A percentile compares a stretch with the other conserved stretches of the same genome.
These are phyloP conservation scores for Mesorhabditis spiculigera DNA, from an alignment of 2,888 invertebrate genomes.

Conservation along the genomic window DNA sequence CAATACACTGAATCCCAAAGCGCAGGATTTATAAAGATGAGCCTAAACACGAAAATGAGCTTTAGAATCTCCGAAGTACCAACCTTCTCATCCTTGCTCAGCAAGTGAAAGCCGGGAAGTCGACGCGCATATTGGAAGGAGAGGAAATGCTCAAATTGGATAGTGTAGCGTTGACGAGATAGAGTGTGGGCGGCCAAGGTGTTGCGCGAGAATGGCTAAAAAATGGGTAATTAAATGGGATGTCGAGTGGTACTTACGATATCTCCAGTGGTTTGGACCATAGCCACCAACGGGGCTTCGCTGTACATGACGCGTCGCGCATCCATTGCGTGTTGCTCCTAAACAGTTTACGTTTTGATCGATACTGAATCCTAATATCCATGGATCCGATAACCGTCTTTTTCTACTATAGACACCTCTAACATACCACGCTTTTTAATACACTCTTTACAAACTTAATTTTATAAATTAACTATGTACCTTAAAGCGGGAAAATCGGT, in stretches of 20 bases:
- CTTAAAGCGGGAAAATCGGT: too few relatives aligned
- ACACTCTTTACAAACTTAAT: not conserved
- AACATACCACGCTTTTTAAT: not conserved
- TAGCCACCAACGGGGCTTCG: slow-evolving; percentile 2
- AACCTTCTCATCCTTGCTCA: slow-evolving; percentile 4
- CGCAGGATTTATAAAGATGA: slow-evolving; percentile 1
- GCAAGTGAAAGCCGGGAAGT: slow-evolving; percentile 3
- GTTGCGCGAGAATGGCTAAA: not conserved
- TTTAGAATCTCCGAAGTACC: not conserved
- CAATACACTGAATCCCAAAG: not conserved
- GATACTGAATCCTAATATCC: not conserved
- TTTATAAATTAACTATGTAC: not conserved
- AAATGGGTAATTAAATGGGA: not conserved
- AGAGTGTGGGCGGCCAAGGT: slow-evolving; percentile 4
- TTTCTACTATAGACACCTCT: too few relatives aligned
- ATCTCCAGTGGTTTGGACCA: slow-evolving; percentile 4
- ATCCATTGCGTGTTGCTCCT: not conserved
- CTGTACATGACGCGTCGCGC: not conserved
- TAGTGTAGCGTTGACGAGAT: not conserved
- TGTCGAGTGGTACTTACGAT: not conserved
- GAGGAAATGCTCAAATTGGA: slow-evolving; percentile 6
- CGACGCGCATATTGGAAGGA: not conserved
- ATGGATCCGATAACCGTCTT: too few relatives aligned
- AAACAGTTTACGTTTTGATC: not conserved
- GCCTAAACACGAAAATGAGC: not conserved